These are phyloP conservation scores for Xyrauchen texanus DNA, from an alignment of 2,113 vertebrate species.

Conservation along the genomic window DNA sequence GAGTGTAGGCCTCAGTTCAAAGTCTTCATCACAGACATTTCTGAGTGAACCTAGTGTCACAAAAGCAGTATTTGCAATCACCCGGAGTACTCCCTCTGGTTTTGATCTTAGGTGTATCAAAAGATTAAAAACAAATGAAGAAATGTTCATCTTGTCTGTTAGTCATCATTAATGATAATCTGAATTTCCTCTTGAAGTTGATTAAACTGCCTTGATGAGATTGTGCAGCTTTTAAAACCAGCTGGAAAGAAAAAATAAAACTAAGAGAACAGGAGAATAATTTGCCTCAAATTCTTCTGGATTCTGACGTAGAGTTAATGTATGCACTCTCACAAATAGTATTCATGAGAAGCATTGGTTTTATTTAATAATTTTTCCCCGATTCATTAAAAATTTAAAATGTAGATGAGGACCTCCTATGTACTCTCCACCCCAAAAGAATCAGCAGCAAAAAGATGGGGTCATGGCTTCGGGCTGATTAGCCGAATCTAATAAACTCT, in stretches of 20 bases:
- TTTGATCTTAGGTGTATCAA: conserved; percentile 16
- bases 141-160: conserved; percentile 17
- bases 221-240: neutral
- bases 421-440: neutral
- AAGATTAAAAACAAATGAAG: conserved; percentile 23
- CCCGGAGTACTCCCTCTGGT: conserved; percentile 1
- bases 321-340: too few relatives aligned
- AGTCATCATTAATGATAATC: conserved; percentile 4
- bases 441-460: neutral
- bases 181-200: neutral
- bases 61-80: conserved; percentile 12
- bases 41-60: conserved; percentile 9
- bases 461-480: conserved; percentile 33
- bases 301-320: too few relatives aligned
- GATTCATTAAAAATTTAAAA: neutral
- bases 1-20: conserved; percentile 39
- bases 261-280: neutral
- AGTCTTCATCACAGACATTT: conserved; percentile 40
- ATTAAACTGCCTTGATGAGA: conserved; percentile 17
- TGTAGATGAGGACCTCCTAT: neutral
- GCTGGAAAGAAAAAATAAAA: conserved; percentile 9
- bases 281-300: too few relatives aligned
- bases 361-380: too few relatives aligned
- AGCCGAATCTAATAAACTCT: conserved; percentile 35
- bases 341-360: too few relatives aligned